phyloP scores from a whole-genome alignment of 2,888 invertebrate genomes.

The Hyles lineata region DNA sequence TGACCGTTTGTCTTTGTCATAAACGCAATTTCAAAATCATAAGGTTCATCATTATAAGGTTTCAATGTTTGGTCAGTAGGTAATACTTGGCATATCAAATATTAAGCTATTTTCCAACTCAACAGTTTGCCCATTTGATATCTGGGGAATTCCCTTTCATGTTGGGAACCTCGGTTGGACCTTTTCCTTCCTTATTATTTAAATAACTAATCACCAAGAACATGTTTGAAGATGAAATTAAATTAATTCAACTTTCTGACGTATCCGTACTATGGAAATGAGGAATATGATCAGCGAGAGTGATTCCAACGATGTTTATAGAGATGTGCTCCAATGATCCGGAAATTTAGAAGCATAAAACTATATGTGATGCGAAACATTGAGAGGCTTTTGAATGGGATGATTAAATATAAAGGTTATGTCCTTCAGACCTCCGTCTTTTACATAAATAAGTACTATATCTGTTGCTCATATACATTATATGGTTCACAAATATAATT shows the following conservation, averaged over 20 bases:
- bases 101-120: neutral
- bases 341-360: slow-evolving; percentile 6
- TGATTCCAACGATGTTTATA: neutral
- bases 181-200: slow-evolving; percentile 9
- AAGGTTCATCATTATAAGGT: too few relatives aligned
- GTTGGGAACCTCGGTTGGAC: neutral
- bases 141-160: neutral
- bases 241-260: slow-evolving; percentile 7
- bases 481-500: too few relatives aligned
- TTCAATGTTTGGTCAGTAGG: too few relatives aligned
- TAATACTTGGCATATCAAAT: neutral
- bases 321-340: slow-evolving; percentile 10
- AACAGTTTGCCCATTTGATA: neutral
- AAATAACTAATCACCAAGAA: slow-evolving; percentile 9
- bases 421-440: neutral
- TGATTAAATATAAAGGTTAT: neutral
- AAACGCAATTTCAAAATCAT: too few relatives aligned
- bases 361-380: slow-evolving; percentile 8
- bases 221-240: slow-evolving; percentile 9
- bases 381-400: neutral
- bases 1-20: too few relatives aligned
- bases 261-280: neutral
- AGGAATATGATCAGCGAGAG: neutral
- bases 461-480: too few relatives aligned
- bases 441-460: neutral